phyloP scores from a whole-genome alignment of 2,797 vertebrate species.

The Antennarius maculatus region DNA sequence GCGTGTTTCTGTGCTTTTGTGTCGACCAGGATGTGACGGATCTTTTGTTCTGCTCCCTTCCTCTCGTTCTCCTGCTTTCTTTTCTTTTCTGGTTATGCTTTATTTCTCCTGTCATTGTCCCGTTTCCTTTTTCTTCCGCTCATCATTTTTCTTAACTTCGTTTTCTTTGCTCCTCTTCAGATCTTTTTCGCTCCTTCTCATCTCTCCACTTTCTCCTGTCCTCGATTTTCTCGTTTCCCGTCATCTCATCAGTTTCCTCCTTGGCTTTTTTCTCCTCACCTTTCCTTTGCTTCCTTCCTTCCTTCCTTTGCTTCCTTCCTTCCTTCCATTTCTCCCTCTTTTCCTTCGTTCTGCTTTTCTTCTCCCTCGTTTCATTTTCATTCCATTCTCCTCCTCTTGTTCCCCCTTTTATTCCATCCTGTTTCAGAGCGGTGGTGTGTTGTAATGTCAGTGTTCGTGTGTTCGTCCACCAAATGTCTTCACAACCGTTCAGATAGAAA shows the following conservation, averaged over 20 bases:
- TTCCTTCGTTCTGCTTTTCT: neutral
- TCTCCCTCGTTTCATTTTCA: too few species aligned
- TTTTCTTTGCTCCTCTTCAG: neutral
- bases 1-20: neutral
- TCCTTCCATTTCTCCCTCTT: neutral
- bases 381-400: neutral
- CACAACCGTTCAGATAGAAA: too few species aligned
- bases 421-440: too few species aligned
- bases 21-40: neutral
- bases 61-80: neutral
- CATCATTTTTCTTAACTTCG: neutral
- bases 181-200: neutral
- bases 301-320: neutral
- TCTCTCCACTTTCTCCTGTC: neutral
- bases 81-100: neutral
- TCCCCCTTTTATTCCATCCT: neutral
- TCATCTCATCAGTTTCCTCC: neutral
- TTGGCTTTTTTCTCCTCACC: rapidly evolving
- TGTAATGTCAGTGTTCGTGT: too few species aligned
- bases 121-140: neutral
- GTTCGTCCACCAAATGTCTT: too few species aligned
- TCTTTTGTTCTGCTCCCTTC: neutral
- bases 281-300: neutral
- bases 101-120: neutral
- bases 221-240: neutral